Evolutionary conservation across 1,140 invertebrate genomes (phyloP).

Genomic region (Lepeophtheirus salmonis): DNA sequence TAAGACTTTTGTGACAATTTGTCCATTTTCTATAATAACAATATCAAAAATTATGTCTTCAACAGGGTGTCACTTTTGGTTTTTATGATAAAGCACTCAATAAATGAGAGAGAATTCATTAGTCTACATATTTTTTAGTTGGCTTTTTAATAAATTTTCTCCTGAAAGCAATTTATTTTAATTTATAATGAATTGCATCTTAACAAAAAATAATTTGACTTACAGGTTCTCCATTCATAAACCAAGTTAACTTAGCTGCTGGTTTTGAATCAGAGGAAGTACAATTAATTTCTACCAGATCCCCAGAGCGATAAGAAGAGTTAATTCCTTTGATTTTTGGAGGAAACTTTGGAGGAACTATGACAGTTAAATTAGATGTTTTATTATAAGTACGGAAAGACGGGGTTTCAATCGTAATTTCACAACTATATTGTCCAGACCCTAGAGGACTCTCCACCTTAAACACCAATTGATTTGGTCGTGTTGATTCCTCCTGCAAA

Average conservation of each 20-base stretch:
- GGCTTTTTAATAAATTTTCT: too few relatives aligned
- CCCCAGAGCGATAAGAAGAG: constrained; percentile 56
- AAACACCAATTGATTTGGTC: constrained; percentile 5
- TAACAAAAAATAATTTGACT: constrained; percentile 1
- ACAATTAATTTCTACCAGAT: constrained; percentile 54
- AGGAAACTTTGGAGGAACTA: constrained; percentile 53
- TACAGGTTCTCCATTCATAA: constrained; percentile 26
- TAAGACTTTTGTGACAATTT: neutral
- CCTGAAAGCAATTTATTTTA: neutral
- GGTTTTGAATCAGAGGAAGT: constrained; percentile 39
- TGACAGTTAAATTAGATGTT: constrained; percentile 3
- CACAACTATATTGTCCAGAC: constrained; percentile 10
- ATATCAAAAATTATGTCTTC: neutral
- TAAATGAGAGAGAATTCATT: neutral
- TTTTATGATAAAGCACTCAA: neutral
- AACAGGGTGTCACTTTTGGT: neutral
- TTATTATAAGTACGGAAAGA: neutral
- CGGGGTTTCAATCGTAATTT: constrained; percentile 14
- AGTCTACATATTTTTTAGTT: too few relatives aligned
- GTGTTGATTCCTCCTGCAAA: neutral
- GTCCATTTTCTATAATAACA: neutral
- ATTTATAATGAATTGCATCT: neutral
- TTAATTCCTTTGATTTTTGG: constrained; percentile 55
- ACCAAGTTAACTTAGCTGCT: constrained; percentile 28
- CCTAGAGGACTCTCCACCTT: neutral